These are phyloP conservation scores for Thunnus maccoyii DNA, from an alignment of 2,113 vertebrate species.

Conservation along the genomic window DNA sequence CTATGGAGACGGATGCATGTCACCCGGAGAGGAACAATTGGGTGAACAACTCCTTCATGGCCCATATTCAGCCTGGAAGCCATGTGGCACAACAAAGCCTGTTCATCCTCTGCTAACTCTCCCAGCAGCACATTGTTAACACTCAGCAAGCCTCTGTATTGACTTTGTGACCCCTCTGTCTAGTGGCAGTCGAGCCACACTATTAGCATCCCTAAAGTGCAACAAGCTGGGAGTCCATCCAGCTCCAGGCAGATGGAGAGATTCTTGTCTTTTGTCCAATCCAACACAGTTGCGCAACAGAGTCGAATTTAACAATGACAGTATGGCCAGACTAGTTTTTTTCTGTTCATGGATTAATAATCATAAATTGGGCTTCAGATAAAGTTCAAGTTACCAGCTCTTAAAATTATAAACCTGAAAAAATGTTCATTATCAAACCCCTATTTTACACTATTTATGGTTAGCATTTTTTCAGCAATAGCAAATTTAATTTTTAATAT, in stretches of 20 bases:
- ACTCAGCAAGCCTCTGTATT: constrained; percentile 87
- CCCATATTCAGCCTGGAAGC: constrained; percentile 86
- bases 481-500: too few species aligned
- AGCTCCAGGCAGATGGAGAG: constrained; percentile 87
- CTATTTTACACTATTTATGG: too few species aligned
- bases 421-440: too few species aligned
- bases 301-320: background rate
- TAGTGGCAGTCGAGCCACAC: constrained; percentile 84
- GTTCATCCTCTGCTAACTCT: constrained; percentile 55
- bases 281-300: background rate
- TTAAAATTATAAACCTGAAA: too few species aligned
- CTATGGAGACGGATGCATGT: constrained; percentile 83
- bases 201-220: constrained; percentile 85
- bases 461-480: too few species aligned
- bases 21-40: constrained; percentile 86
- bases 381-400: too few species aligned
- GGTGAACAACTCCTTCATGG: constrained; percentile 88
- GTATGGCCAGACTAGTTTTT: background rate
- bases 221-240: constrained; percentile 16
- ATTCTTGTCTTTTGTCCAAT: background rate
- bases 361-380: too few species aligned
- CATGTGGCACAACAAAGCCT: constrained; percentile 91
- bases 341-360: background rate
- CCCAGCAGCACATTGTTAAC: constrained; percentile 87
- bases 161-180: constrained; percentile 87